A percentile compares a stretch with the other conserved stretches of the same genome.
Evolutionary conservation across 2,797 vertebrate species (phyloP).

Genomic region (Capromys pilorides): DNA sequence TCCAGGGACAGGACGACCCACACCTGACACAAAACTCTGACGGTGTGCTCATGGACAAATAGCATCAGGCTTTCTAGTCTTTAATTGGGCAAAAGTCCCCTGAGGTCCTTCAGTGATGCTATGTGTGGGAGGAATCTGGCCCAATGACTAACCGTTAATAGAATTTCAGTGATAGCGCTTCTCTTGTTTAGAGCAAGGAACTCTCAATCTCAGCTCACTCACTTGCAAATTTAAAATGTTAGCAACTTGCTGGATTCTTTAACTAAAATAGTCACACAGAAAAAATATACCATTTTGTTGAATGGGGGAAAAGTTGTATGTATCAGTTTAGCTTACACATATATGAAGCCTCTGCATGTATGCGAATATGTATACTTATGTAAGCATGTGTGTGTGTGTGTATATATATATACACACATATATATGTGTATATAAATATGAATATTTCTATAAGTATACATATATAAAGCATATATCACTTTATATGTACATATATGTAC

Average conservation of each 20-base stretch:
- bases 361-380: neutral
- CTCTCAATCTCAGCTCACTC: neutral
- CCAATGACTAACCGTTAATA: neutral
- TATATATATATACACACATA: no score
- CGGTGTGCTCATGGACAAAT: neutral
- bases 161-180: neutral
- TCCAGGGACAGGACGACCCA: rapidly evolving
- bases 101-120: rapidly evolving
- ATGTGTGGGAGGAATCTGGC: neutral
- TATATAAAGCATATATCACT: no score
- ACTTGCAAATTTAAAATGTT: neutral
- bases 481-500: neutral
- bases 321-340: neutral
- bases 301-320: neutral
- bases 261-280: neutral
- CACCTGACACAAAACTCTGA: neutral
- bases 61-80: neutral
- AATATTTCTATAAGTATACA: neutral
- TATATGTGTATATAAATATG: no score
- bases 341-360: neutral
- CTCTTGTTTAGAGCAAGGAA: neutral
- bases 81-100: no score
- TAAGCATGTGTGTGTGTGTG: neutral
- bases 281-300: neutral
- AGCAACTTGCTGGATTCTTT: rapidly evolving